Evolutionary conservation across 1,140 invertebrate species (phyloP).

Genomic region (Hypsibius dujardini): DNA sequence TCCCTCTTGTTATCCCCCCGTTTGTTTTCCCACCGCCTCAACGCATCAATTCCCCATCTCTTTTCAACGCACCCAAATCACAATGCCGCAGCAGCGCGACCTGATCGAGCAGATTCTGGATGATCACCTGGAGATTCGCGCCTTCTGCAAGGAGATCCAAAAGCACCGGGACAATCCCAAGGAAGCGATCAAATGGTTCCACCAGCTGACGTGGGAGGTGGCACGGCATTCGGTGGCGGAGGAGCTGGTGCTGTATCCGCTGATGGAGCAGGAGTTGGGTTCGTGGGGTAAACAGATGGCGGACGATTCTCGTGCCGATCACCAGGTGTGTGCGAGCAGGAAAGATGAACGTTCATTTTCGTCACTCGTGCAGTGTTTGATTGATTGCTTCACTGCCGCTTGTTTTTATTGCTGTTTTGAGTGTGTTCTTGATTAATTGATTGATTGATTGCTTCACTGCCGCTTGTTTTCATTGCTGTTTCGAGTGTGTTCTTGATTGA

Average conservation of each 20-base stretch:
- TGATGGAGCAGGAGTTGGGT: slow-evolving; percentile 7
- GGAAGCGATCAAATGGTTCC: slow-evolving; percentile 2
- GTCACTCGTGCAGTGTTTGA: too few relatives aligned
- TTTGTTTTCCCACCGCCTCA: too few relatives aligned
- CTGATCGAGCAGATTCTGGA: slow-evolving; percentile 2
- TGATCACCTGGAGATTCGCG: slow-evolving; percentile 9
- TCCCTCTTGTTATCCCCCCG: too few relatives aligned
- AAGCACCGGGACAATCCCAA: neutral
- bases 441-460: too few relatives aligned
- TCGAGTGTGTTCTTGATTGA: too few relatives aligned
- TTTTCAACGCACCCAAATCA: too few relatives aligned
- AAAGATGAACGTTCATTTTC: neutral
- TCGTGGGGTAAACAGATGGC: neutral
- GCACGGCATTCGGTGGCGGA: slow-evolving; percentile 13
- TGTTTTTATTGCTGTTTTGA: too few relatives aligned
- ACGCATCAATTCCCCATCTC: too few relatives aligned
- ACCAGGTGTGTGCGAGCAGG: neutral
- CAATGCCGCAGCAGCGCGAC: too few relatives aligned
- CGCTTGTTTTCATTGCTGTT: too few relatives aligned
- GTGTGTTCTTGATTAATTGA: too few relatives aligned
- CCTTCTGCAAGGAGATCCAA: neutral
- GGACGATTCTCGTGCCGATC: slow-evolving; percentile 3
- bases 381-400: too few relatives aligned
- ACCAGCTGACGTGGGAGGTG: slow-evolving; percentile 10
- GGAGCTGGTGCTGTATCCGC: slow-evolving; percentile 11